Evolutionary conservation across 2,797 vertebrate species (phyloP).

Genomic region (Tinamus major): DNA sequence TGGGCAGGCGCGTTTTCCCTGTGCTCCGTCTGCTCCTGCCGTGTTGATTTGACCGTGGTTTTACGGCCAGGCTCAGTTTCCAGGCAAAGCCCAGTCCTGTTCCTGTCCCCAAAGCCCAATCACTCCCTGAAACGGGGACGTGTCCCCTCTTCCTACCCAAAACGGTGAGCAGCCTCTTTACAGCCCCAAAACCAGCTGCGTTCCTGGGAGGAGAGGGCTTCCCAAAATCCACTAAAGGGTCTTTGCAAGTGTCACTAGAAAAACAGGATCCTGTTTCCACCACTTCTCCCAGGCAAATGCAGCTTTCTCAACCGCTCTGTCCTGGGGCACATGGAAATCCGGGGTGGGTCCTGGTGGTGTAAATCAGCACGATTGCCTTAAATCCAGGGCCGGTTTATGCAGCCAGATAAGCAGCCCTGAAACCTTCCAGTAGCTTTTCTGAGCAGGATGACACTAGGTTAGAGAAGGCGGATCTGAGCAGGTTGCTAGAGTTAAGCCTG

Average conservation of each 20-base stretch:
- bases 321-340: neutral
- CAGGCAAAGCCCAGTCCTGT: too few relatives aligned
- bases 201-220: neutral
- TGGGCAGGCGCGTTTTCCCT: too few relatives aligned
- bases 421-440: neutral
- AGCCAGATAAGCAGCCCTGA: neutral
- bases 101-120: neutral
- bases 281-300: neutral
- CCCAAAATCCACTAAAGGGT: fast-evolving
- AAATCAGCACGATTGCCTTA: neutral
- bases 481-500: neutral
- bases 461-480: neutral
- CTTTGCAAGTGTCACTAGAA: neutral
- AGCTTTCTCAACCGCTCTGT: fast-evolving
- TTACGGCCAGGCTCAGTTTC: too few relatives aligned
- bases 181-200: neutral
- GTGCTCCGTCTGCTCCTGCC: too few relatives aligned
- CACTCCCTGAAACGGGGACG: fast-evolving
- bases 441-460: neutral
- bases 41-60: too few relatives aligned
- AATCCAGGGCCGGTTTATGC: neutral
- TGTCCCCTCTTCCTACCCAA: neutral
- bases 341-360: neutral
- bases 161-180: neutral
- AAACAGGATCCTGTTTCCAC: neutral